Percentiles rank a stretch among this genome's conserved stretches.
These are phyloP conservation scores for Schizopygopsis pylzovi DNA, from an alignment of 2,797 vertebrate species.

Conservation along the genomic window DNA sequence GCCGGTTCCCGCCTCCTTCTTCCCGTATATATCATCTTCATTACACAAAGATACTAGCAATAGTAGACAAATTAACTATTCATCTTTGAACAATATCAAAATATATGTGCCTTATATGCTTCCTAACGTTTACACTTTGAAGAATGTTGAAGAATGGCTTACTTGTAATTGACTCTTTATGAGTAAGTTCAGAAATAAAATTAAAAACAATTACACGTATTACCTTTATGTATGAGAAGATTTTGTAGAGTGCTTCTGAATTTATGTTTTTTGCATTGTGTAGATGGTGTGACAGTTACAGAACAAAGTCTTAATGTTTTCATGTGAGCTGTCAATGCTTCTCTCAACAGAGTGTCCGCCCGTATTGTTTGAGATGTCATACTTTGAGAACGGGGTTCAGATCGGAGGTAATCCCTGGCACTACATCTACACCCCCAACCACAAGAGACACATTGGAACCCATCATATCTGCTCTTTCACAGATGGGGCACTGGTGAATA, in stretches of 20 bases:
- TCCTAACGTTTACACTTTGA: background rate
- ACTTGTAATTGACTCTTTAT: background rate
- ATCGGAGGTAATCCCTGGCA: slow-evolving; percentile 97
- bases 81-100: too few species aligned
- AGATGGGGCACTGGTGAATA: slow-evolving; percentile 86
- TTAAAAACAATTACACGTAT: too few species aligned
- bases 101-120: too few species aligned
- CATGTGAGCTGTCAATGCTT: background rate
- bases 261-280: background rate
- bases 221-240: too few species aligned
- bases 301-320: background rate
- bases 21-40: too few species aligned
- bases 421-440: slow-evolving; percentile 93
- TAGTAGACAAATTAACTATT: too few species aligned
- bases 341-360: slow-evolving; percentile 82
- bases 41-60: too few species aligned
- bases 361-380: slow-evolving; percentile 90
- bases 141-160: background rate
- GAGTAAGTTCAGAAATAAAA: background rate
- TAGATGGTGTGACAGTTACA: background rate
- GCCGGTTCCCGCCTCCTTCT: too few species aligned
- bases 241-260: background rate
- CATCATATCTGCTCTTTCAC: slow-evolving; percentile 92
- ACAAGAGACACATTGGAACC: slow-evolving; percentile 87
- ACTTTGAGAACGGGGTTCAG: slow-evolving; percentile 88